Percentiles rank a stretch among this genome's conserved stretches.
These are phyloP conservation scores for Drosophila auraria DNA, from an alignment of 1,140 invertebrate species.

Conservation along the genomic window DNA sequence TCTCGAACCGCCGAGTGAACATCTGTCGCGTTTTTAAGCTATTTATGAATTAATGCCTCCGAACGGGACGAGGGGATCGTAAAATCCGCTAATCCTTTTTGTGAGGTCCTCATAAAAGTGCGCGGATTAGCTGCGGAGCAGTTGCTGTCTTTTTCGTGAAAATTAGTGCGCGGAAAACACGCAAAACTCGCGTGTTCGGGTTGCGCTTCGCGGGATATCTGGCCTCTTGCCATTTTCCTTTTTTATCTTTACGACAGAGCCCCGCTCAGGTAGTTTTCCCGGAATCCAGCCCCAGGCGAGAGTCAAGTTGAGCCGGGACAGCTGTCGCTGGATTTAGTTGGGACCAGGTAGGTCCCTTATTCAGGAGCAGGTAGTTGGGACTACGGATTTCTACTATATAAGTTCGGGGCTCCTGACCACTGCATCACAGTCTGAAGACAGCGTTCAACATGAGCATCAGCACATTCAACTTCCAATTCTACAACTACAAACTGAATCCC, in stretches of 20 bases:
- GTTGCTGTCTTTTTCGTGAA: slow-evolving; percentile 38
- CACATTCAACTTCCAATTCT: slow-evolving; percentile 77
- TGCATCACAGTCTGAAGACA: slow-evolving; percentile 35
- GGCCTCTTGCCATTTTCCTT: slow-evolving; percentile 28
- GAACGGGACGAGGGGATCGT: slow-evolving; percentile 42
- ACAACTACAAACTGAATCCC: slow-evolving; percentile 71
- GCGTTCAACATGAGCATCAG: slow-evolving; percentile 71
- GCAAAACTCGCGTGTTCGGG: slow-evolving; percentile 71
- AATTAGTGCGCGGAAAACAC: slow-evolving; percentile 75
- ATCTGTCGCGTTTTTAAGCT: slow-evolving; percentile 73
- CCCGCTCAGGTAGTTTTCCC: slow-evolving; percentile 32
- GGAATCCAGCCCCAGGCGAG: slow-evolving; percentile 14
- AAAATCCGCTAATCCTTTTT: slow-evolving; percentile 68
- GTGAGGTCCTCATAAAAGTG: slow-evolving; percentile 34
- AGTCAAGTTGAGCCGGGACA: slow-evolving; percentile 49
- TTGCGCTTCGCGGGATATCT: slow-evolving; percentile 55
- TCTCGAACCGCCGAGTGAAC: slow-evolving; percentile 5
- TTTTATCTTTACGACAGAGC: slow-evolving; percentile 13
- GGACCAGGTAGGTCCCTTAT: slow-evolving; percentile 19
- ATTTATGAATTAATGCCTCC: slow-evolving; percentile 73
- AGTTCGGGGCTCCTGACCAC: not conserved
- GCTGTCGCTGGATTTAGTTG: slow-evolving; percentile 12
- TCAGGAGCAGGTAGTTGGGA: slow-evolving; percentile 23
- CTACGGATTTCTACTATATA: slow-evolving; percentile 21
- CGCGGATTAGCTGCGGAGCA: slow-evolving; percentile 46